phyloP scores from a whole-genome alignment of 53 echinoderm and acorn worm species.

The Paracentrotus lividus region DNA sequence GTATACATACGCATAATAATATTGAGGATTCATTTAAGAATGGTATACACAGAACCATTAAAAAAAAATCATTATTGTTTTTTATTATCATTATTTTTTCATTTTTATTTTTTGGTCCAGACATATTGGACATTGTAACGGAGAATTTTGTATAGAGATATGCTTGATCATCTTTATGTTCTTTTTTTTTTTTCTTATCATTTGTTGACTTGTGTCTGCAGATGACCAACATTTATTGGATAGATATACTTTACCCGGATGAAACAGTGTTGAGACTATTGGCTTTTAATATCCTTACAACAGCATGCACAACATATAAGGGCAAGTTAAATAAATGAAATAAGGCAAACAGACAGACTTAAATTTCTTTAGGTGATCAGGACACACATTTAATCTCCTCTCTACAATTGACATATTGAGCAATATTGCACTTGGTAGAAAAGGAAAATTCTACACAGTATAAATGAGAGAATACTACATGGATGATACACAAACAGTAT shows the following conservation, averaged over 20 bases:
- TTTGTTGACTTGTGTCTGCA: neutral
- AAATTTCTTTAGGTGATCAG: neutral
- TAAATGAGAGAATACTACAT: neutral
- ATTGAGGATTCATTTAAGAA: no score
- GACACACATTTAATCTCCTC: slow-evolving; percentile 53
- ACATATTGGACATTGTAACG: neutral
- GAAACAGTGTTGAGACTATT: neutral
- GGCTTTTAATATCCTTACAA: neutral
- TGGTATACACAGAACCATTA: no score
- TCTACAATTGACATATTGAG: slow-evolving; percentile 53
- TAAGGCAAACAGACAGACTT: neutral
- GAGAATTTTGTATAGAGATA: neutral
- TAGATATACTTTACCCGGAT: neutral
- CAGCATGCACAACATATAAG: neutral
- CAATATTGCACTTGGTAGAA: slow-evolving; percentile 64
- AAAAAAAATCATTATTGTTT: no score
- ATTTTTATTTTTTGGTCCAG: neutral
- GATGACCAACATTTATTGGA: neutral
- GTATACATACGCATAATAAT: no score
- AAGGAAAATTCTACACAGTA: slow-evolving; percentile 25
- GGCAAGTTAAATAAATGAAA: neutral
- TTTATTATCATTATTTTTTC: neutral
- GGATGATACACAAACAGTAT: neutral
- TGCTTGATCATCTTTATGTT: neutral
- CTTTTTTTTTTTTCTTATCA: neutral